Conservation (phyloP, 1,140 invertebrate species). For the Dreissena polymorpha region DNA sequence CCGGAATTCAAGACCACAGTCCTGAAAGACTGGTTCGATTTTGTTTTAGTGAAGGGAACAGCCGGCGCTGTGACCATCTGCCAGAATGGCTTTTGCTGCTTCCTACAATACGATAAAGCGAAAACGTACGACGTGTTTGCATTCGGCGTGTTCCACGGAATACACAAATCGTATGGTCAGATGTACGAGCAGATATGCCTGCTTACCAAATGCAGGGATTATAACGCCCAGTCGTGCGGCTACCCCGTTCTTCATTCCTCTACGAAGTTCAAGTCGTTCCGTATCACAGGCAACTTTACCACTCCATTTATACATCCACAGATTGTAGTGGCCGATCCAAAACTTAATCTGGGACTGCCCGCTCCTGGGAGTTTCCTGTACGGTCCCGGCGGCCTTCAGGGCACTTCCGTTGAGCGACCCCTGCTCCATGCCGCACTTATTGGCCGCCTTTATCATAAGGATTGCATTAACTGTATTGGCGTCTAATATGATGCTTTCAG, state of each 20-base stretch:
- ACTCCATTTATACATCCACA: constrained; percentile 69
- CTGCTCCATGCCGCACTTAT: constrained; percentile 23
- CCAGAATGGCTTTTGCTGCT: constrained; percentile 63
- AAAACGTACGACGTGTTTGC: constrained; percentile 59
- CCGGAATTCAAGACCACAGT: constrained; percentile 52
- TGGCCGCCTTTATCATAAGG: constrained; percentile 32
- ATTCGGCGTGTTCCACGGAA: constrained; percentile 69
- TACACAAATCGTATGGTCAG: constrained; percentile 62
- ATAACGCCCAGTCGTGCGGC: constrained; percentile 57
- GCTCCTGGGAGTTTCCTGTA: constrained; percentile 32
- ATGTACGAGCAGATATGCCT: constrained; percentile 72
- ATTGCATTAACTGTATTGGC: constrained; percentile 18
- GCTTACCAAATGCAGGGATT: constrained; percentile 64
- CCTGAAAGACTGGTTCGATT: constrained; percentile 63
- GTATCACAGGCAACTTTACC: constrained; percentile 59
- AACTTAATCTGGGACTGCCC: constrained; percentile 25
- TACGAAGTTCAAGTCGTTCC: constrained; percentile 59
- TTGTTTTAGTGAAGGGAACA: constrained; percentile 50
- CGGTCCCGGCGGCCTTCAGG: constrained; percentile 1
- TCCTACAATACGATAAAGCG: constrained; percentile 57
- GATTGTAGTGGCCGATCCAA: constrained; percentile 54
- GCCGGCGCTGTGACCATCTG: constrained; percentile 55
- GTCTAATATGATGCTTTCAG: background rate
- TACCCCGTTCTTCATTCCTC: constrained; percentile 30
- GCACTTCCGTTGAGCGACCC: constrained; percentile 1